Conservation (phyloP, 2,888 invertebrate species). For the Coenonympha glycerion region DNA sequence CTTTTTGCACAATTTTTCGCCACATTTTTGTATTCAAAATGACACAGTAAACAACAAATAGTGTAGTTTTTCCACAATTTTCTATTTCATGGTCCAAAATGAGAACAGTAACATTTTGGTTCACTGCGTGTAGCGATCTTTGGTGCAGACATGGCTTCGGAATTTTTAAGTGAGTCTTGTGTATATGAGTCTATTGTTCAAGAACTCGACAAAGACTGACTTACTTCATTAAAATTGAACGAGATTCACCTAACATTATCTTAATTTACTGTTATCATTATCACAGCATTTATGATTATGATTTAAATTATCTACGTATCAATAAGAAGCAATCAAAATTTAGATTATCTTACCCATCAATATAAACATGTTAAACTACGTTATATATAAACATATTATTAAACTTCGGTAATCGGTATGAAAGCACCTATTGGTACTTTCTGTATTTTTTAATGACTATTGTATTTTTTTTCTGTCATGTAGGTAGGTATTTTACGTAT, state of each 20-base stretch:
- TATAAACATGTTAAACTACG: neutral
- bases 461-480: too few species aligned
- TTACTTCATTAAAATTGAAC: neutral
- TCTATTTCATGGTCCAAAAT: conserved; percentile 1
- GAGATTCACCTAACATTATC: conserved; percentile 8
- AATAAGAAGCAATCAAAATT: neutral
- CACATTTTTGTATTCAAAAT: conserved; percentile 41
- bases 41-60: neutral
- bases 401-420: too few species aligned
- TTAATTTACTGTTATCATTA: conserved; percentile 8
- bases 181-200: neutral
- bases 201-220: conserved; percentile 1
- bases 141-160: neutral
- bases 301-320: neutral
- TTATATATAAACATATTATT: neutral
- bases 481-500: too few species aligned
- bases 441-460: too few species aligned
- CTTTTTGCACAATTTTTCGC: conserved; percentile 43
- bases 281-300: conserved; percentile 9
- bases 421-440: too few species aligned
- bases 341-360: neutral
- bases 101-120: neutral
- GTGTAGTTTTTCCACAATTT: neutral
- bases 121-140: neutral
- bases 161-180: neutral